Conservation (phyloP, 2,888 invertebrate species). For the Encarsia formosa region DNA sequence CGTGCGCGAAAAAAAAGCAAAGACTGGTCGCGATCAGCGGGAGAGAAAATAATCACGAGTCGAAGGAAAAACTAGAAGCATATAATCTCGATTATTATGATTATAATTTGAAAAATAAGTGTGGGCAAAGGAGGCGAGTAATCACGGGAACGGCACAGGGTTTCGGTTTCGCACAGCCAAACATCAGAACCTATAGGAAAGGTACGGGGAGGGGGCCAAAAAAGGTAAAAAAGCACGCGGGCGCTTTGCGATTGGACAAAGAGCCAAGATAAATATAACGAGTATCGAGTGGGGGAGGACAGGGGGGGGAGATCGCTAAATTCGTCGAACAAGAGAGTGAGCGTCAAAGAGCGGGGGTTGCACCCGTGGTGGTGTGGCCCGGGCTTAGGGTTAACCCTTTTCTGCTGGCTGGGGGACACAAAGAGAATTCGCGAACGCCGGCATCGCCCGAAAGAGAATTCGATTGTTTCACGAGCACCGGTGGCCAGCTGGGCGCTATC, state of each 20-base stretch:
- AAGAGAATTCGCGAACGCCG: slow-evolving; percentile 9
- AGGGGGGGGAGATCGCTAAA: background rate
- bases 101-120: too few species aligned
- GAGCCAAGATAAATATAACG: slow-evolving; percentile 10
- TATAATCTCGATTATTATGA: too few species aligned
- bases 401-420: slow-evolving; percentile 12
- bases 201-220: background rate
- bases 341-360: background rate
- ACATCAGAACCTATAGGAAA: too few species aligned
- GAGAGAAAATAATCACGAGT: too few species aligned
- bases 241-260: background rate
- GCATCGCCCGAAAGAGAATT: slow-evolving; percentile 17
- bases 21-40: too few species aligned
- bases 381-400: too few species aligned
- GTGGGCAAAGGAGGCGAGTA: too few species aligned
- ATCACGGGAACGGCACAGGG: too few species aligned
- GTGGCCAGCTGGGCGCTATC: too few species aligned
- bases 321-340: background rate
- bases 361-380: background rate
- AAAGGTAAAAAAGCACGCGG: background rate
- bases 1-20: too few species aligned
- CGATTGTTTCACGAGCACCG: slow-evolving; percentile 18
- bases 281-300: background rate
- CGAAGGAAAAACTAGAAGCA: too few species aligned
- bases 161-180: too few species aligned